Evolutionary conservation across 2,888 invertebrate genomes (phyloP), one percentile per base, ranked within the genome.

Genomic region (Lottia scabra): DNA sequence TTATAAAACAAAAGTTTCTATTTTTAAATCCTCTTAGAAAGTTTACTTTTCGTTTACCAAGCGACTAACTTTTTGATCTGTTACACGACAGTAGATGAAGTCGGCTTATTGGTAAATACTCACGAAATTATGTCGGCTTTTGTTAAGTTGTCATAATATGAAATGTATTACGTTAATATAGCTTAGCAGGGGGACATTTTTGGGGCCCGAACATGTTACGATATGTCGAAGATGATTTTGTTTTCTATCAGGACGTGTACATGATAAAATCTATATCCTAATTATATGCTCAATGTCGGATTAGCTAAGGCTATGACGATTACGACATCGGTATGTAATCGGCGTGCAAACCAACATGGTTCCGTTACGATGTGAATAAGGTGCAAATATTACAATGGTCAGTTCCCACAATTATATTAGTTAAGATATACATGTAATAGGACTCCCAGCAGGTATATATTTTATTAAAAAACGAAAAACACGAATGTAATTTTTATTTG

Each of bases 1-100:
- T 56, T 23, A 23, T 56, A 56, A 56, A 23, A 56, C 23, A 56
- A 56, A 23, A 56, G 56, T 56, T 56, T 56, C 13, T 23, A 23
- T 10, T 12, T 10, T 23, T 4, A 56, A 56, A 56, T 56, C 23
- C 56, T 56, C 23, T 56, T 56, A 56, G 23, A 56, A 56, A 56
- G 13, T 23, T 23, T 56, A 56, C 23, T 15, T 56, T 56, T 19
- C 19, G 19, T 56, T 56, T 23, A 56, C 13, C 19, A 23, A 56
- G 56, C 23, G 56, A 56, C 56, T 56, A 56, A 56, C 56, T 56
- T 56, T 13, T 56, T 56, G 23, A 56, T 56, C 56, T 19, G 56
- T 23, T 8, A 23, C 56, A 56, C 23, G 19, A 12, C 10, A 56
- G 23, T 23, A 56, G 56, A 10, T 15, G 56, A 56, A 38, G 19